Evolutionary conservation across 1,140 invertebrate species (phyloP), one percentile per base, ranked within the genome.

Genomic region (Gryllus bimaculatus): DNA sequence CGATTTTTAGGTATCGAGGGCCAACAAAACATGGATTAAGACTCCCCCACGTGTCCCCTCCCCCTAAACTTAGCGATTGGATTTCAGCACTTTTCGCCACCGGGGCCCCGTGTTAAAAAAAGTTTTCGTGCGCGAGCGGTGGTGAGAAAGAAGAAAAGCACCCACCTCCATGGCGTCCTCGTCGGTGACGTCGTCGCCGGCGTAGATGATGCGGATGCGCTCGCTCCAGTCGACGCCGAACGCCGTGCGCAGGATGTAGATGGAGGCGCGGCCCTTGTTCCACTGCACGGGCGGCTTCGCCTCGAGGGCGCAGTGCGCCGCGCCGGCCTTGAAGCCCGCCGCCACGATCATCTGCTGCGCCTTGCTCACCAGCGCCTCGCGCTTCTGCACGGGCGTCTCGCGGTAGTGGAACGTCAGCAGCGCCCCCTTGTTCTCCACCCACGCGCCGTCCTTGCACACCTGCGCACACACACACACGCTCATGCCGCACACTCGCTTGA

Each of bases 141-240:
- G n/a, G n/a, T n/a, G n/a, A n/a, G n/a, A n/a, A n/a, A 74, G 6
- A 15, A 74, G 7, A 74, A 2, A 26, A n/a, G 73, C 26, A 18
- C 15, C 86, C 85, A 96, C 94, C 89, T 91, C 88, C 92, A 97
- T 96, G 47, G 95, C 95, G 85, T 96, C 95, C 86, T 97, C 95
- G 85, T 97, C 95, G 0, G 95, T 96, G 15, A 89, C 89, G 86
- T 96, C 95, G 85, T 97, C 95, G 80, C 95, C 95, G 78, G 92
- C 95, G 82, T 96, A 96, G 83, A 97, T 95, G 82, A 96, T 95
- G 81, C 94, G 90, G 79, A 96, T 94, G 76, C 95, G 89, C 84
- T 96, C 95, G 83, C 92, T 93, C 95, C 95, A 97, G 84, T 96
- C 95, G 0, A 96, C 89, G 15, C 95, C 95, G 84, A 96, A 96